A percentile compares a stretch with the other conserved stretches of the same genome.
These are phyloP conservation scores for Cydia pomonella DNA, from an alignment of 1,140 invertebrate genomes.

Conservation along the genomic window DNA sequence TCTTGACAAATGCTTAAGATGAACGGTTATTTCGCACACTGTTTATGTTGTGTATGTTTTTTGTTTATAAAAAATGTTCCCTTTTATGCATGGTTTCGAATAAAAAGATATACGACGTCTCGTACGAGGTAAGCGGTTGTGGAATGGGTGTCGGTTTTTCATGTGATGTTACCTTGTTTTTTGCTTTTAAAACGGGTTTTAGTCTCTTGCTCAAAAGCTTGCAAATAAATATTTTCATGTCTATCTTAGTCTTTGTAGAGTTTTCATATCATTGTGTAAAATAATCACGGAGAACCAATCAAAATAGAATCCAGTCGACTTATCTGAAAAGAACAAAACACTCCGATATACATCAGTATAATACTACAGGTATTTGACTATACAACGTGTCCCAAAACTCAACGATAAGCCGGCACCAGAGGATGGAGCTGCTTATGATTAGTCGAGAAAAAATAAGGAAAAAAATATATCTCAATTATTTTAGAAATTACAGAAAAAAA, in stretches of 20 bases:
- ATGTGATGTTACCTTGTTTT: constrained; percentile 34
- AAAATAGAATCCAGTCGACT: too few relatives aligned
- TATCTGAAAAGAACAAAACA: too few relatives aligned
- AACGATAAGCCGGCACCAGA: too few relatives aligned
- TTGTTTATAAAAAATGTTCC: constrained; percentile 61
- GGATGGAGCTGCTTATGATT: too few relatives aligned
- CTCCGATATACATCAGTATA: too few relatives aligned
- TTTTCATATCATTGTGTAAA: too few relatives aligned
- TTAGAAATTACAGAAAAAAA: too few relatives aligned
- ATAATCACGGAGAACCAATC: too few relatives aligned
- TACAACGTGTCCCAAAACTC: too few relatives aligned
- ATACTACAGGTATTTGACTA: too few relatives aligned
- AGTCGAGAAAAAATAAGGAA: too few relatives aligned
- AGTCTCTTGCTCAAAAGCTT: neutral
- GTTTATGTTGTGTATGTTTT: constrained; percentile 63
- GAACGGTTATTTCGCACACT: constrained; percentile 73
- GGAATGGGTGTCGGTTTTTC: constrained; percentile 47
- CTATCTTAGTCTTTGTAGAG: neutral
- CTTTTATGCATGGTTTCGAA: constrained; percentile 48
- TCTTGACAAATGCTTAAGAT: constrained; percentile 77
- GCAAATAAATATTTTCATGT: neutral
- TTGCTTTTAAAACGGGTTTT: neutral
- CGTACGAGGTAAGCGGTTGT: constrained; percentile 41
- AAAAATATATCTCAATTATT: too few relatives aligned
- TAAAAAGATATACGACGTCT: constrained; percentile 53